Evolutionary conservation across 2,797 vertebrate genomes (phyloP).

Genomic region (Numenius phaeopus): DNA sequence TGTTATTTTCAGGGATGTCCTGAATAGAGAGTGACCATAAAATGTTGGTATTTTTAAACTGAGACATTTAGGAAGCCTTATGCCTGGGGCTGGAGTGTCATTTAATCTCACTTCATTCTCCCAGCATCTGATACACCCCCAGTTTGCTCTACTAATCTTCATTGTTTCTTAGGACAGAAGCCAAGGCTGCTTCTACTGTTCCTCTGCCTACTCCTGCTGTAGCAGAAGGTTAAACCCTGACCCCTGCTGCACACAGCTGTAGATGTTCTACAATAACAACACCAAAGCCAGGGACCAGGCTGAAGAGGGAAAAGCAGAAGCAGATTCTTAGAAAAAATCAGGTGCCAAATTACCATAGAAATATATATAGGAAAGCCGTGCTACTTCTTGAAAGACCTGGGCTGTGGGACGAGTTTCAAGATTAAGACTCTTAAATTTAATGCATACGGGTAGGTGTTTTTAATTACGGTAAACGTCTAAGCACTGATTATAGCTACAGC

Average conservation of each 20-base stretch:
- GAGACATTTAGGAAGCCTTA: neutral
- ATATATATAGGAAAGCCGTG: neutral
- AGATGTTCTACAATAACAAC: neutral
- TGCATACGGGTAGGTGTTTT: neutral
- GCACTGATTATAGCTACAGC: neutral
- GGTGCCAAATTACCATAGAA: neutral
- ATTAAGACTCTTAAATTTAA: neutral
- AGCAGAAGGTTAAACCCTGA: neutral
- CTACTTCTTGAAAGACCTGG: neutral
- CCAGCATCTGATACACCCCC: neutral
- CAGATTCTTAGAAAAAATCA: neutral
- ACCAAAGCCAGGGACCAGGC: neutral
- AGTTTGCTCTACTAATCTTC: neutral
- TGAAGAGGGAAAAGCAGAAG: neutral
- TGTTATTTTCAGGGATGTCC: neutral
- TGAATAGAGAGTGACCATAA: neutral
- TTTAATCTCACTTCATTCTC: neutral
- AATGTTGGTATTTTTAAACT: neutral
- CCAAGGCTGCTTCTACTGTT: neutral
- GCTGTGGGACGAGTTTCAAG: neutral
- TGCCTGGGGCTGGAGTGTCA: neutral
- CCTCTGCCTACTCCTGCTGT: neutral
- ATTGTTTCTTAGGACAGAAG: neutral
- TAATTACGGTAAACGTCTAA: neutral
- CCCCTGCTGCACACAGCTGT: neutral